Evolutionary conservation across 2,888 invertebrate genomes (phyloP).

Genomic region (Ditylenchus weischeri): DNA sequence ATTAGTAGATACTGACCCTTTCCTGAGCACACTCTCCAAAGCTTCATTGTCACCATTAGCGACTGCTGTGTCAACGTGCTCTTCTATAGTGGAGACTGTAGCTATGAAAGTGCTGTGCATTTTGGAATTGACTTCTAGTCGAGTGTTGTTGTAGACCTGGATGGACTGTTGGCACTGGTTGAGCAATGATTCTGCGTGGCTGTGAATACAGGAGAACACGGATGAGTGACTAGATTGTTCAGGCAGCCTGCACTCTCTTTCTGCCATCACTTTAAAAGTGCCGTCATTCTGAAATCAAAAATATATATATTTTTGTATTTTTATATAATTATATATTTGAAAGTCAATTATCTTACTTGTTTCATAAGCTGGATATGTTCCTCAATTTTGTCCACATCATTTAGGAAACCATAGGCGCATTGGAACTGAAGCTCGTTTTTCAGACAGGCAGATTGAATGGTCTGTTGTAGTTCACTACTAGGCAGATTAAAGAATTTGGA

Average conservation of each 20-base stretch:
- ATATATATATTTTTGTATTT: not conserved
- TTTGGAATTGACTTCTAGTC: constrained; percentile 28
- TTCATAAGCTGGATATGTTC: constrained; percentile 32
- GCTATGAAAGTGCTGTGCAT: constrained; percentile 22
- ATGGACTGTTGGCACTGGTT: constrained; percentile 6
- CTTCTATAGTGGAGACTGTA: constrained; percentile 2
- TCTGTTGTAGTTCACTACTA: constrained; percentile 21
- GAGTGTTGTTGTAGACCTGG: constrained; percentile 28
- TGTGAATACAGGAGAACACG: constrained; percentile 20
- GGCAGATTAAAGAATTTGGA: constrained; percentile 27
- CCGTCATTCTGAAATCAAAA: constrained; percentile 32
- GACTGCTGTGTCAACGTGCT: not conserved
- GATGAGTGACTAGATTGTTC: constrained; percentile 12
- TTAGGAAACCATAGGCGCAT: constrained; percentile 34
- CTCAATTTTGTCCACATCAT: constrained; percentile 25
- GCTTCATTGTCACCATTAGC: constrained; percentile 12
- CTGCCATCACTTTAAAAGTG: constrained; percentile 39
- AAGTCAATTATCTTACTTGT: constrained; percentile 16
- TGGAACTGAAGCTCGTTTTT: constrained; percentile 40
- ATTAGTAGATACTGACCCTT: not conserved
- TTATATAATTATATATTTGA: constrained; percentile 9
- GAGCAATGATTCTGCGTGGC: constrained; percentile 14
- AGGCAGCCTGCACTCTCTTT: constrained; percentile 26
- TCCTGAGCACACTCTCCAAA: constrained; percentile 20
- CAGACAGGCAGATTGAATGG: constrained; percentile 29